Base-by-base conservation (phyloP, 2,888 invertebrate genomes). In the Dugesia japonica region DNA sequence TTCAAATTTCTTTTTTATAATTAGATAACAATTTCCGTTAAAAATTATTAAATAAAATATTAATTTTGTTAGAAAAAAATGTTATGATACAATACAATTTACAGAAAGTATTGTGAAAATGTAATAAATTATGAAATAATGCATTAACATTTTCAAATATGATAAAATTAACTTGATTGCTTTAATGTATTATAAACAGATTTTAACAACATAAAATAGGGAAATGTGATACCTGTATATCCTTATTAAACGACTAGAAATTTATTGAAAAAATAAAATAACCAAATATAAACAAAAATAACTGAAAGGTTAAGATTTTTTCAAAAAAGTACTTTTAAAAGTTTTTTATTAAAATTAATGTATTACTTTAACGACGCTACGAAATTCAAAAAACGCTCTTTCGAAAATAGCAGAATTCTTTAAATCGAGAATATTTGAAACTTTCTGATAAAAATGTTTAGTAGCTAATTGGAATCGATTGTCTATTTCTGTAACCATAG, bases 331-430 rank as follows among this genome's bases (percentile, higher is more conserved):
- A 38, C 17, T 38, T 38, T 38, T 38, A 17, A 38, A 38, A 38
- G 17, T 38, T 38, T 9, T 38, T 38, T 13, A 38, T 13, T 38
- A 38, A n/a, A n/a, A n/a, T 31, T 31, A 31, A 31, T 7, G n/a
- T 56, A 4, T 78, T 79, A 84, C 84, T 82, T 84, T 84, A 26
- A 84, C 83, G 71, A 83, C 80, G 4, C 83, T 83, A 72, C 84
- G 80, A 78, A 84, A 82, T 75, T 80, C 81, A 79, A 84, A 84
- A 80, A 84, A 84, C 13, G 84, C 82, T 27, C 81, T 79, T 77
- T 84, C 84, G 80, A 84, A 84, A 33, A 81, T 80, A 78, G 84
- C 82, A 7, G 82, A 80, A 28, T 82, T 83, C 80, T 84, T 82
- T 33, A 84, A 82, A 78, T 81, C 81, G 74, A 84, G 81, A 0